Percentiles rank a stretch among this genome's conserved stretches.
phyloP scores from a whole-genome alignment of 2,113 vertebrate genomes.

The Halichoerus grypus region DNA sequence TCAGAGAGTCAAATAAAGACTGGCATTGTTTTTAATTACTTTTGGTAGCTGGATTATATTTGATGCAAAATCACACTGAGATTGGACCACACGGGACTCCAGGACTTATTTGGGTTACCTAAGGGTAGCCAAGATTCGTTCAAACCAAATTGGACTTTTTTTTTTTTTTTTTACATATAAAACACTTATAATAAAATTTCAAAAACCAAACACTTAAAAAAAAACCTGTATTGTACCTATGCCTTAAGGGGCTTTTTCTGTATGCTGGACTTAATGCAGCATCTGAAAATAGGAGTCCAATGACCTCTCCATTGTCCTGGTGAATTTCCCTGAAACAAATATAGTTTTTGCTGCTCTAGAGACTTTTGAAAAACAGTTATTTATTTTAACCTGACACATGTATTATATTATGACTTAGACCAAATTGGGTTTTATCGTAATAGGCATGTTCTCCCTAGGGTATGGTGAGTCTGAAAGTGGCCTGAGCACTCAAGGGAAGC shows the following conservation, averaged over 20 bases:
- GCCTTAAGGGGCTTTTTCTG: background rate
- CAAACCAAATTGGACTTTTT: background rate
- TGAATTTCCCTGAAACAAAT: background rate
- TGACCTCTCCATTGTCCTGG: background rate
- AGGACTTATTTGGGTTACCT: background rate
- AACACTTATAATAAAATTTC: slow-evolving; percentile 53
- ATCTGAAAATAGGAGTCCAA: background rate
- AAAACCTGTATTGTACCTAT: background rate
- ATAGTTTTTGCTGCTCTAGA: background rate
- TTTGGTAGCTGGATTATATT: slow-evolving; percentile 23
- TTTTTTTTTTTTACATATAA: background rate
- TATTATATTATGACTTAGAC: slow-evolving; percentile 44
- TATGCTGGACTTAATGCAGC: background rate
- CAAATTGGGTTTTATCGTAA: background rate
- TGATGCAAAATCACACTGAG: background rate
- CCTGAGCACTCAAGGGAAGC: too few species aligned
- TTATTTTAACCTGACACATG: background rate
- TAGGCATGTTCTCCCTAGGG: background rate
- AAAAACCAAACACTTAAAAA: slow-evolving; percentile 6
- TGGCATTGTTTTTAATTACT: slow-evolving; percentile 50
- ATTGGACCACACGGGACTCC: background rate
- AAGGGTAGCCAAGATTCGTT: background rate
- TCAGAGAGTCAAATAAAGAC: slow-evolving; percentile 52
- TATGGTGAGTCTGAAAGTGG: background rate
- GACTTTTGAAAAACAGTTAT: background rate